Percentiles rank a stretch among this genome's conserved stretches.
phyloP scores from a whole-genome alignment of 2,113 vertebrate species.

The Catagonus wagneri region DNA sequence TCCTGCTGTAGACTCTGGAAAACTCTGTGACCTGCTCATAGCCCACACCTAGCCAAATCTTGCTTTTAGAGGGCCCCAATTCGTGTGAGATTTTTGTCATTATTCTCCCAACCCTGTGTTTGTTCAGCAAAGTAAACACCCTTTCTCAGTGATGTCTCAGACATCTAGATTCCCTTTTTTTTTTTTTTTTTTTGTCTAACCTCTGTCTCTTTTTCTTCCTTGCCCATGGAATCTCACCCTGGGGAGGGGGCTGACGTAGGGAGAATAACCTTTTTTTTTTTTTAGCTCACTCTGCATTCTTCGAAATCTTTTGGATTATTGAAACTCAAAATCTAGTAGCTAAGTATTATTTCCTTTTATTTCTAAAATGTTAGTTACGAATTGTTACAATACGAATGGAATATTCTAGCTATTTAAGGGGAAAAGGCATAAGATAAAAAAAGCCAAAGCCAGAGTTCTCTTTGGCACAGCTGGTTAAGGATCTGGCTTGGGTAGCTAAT shows the following conservation, averaged over 20 bases:
- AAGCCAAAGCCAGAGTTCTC: too few species aligned
- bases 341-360: background rate
- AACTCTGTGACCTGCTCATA: background rate
- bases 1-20: background rate
- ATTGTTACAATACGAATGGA: background rate
- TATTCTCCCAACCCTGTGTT: background rate
- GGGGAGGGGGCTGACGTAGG: background rate
- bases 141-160: background rate
- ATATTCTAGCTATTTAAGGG: background rate
- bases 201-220: background rate
- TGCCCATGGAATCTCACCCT: background rate
- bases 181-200: background rate
- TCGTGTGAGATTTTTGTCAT: conserved; percentile 1
- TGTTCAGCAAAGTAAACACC: background rate
- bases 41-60: background rate
- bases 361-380: background rate
- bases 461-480: too few species aligned
- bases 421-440: background rate
- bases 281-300: background rate
- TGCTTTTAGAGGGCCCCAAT: background rate
- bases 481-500: too few species aligned
- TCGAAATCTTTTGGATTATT: background rate
- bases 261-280: background rate
- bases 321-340: background rate
- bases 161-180: background rate